These are phyloP conservation scores for Dinocampus coccinellae DNA, from an alignment of 2,888 invertebrate genomes.

Conservation along the genomic window DNA sequence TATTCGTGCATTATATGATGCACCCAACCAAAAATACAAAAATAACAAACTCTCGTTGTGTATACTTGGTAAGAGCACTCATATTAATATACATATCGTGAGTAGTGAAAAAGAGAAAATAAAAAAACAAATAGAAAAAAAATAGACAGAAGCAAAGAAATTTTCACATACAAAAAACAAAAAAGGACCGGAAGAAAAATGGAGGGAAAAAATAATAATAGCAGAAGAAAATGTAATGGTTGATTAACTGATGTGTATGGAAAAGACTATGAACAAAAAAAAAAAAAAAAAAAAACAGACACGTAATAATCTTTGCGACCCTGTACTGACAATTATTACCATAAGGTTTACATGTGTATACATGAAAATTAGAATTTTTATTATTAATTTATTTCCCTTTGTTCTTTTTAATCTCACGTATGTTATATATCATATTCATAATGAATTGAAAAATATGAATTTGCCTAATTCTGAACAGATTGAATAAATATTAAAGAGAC, in stretches of 20 bases:
- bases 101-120: slow-evolving; percentile 11
- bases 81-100: slow-evolving; percentile 26
- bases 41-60: slow-evolving; percentile 47
- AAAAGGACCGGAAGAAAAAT: too few species aligned
- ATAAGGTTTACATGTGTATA: not conserved
- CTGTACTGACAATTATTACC: too few species aligned
- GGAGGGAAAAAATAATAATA: not conserved
- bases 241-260: not conserved
- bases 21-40: slow-evolving; percentile 50
- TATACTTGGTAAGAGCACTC: slow-evolving; percentile 11
- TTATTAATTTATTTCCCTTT: too few species aligned
- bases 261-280: not conserved
- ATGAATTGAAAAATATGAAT: not conserved
- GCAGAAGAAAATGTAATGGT: not conserved
- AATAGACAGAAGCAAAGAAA: too few species aligned
- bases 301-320: not conserved
- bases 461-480: too few species aligned
- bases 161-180: too few species aligned
- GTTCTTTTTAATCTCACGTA: too few species aligned
- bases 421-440: not conserved
- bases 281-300: not conserved
- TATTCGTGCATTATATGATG: slow-evolving; percentile 44
- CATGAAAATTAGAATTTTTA: not conserved
- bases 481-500: too few species aligned
- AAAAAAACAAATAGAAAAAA: too few species aligned